Evolutionary conservation across 1,140 invertebrate genomes (phyloP).

Genomic region (Seison nebaliae): DNA sequence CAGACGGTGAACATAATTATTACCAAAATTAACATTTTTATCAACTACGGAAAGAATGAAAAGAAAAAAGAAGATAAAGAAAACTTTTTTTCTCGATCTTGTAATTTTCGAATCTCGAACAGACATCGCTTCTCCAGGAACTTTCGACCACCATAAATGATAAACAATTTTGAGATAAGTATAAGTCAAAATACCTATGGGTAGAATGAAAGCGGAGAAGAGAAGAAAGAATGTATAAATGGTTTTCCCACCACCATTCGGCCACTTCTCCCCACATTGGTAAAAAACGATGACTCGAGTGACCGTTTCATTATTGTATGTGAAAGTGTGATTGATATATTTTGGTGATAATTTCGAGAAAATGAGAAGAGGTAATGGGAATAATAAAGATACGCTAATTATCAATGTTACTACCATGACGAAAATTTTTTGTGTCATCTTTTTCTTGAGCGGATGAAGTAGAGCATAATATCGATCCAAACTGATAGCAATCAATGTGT

Average conservation of each 20-base stretch:
- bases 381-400: not conserved
- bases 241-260: not conserved
- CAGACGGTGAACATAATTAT: not conserved
- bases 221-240: constrained; percentile 2
- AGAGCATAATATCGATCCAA: constrained; percentile 57
- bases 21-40: not conserved
- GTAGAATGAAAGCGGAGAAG: constrained; percentile 5
- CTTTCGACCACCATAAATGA: not conserved
- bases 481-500: constrained; percentile 54
- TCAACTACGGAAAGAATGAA: too few relatives aligned
- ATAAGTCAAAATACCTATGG: constrained; percentile 5
- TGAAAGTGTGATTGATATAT: too few relatives aligned
- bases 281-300: not conserved
- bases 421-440: not conserved
- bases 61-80: too few relatives aligned
- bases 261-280: constrained; percentile 8
- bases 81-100: constrained; percentile 10
- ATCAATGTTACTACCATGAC: constrained; percentile 1
- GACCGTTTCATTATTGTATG: not conserved
- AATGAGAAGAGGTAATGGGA: constrained; percentile 2
- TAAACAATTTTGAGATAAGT: constrained; percentile 4
- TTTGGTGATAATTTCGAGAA: constrained; percentile 4
- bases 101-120: constrained; percentile 9
- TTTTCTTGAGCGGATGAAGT: constrained; percentile 41
- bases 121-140: constrained; percentile 5